Conservation (phyloP, 2,113 vertebrate genomes). For the Cavia aperea region DNA sequence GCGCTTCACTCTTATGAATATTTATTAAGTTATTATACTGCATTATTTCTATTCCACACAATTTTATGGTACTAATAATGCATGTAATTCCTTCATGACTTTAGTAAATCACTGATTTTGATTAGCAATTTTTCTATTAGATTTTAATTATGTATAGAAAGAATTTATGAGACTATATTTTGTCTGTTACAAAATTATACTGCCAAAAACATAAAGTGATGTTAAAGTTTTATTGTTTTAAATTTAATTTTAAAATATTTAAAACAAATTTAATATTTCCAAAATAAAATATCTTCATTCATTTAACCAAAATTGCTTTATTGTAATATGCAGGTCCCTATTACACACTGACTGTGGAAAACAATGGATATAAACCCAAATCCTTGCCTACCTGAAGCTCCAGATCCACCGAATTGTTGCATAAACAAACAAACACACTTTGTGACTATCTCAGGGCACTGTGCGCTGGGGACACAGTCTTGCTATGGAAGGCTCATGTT, state of each 20-base stretch:
- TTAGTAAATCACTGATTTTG: neutral
- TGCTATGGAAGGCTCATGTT: neutral
- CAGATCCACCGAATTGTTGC: neutral
- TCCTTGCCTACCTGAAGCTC: neutral
- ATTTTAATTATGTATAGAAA: neutral
- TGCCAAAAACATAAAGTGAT: neutral
- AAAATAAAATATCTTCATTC: neutral
- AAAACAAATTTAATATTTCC: neutral
- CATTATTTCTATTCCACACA: neutral
- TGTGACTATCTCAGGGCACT: neutral
- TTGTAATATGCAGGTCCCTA: no score
- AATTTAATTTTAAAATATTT: no score
- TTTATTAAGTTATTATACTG: neutral
- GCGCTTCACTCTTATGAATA: neutral
- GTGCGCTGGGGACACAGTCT: fast-evolving
- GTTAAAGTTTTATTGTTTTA: neutral
- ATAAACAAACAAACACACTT: neutral
- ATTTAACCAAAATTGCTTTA: neutral
- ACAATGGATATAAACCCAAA: neutral
- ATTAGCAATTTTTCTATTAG: neutral
- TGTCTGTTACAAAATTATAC: neutral
- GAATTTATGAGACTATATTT: neutral
- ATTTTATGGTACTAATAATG: neutral
- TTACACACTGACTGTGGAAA: neutral
- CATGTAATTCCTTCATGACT: neutral